phyloP scores from a whole-genome alignment of 2,888 invertebrate genomes.

The Caradrina clavipalpis region DNA sequence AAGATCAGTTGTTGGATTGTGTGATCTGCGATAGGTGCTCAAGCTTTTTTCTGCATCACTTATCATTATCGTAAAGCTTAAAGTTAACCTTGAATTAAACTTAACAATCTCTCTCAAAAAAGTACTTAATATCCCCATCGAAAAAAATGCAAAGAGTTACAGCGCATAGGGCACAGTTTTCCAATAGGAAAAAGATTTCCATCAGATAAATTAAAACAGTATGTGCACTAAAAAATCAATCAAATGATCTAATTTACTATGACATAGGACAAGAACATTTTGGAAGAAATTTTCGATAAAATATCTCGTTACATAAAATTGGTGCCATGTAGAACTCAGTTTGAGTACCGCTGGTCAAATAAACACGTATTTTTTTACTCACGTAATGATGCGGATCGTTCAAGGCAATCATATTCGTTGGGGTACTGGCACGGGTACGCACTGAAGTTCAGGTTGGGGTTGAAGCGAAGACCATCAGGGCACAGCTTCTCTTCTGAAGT shows the following conservation, averaged over 20 bases:
- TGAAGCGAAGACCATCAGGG: conserved; percentile 95
- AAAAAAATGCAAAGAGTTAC: not conserved
- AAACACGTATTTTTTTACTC: conserved; percentile 75
- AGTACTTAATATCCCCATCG: not conserved
- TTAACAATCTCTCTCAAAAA: not conserved
- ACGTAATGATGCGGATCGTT: conserved; percentile 93
- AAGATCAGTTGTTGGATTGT: conserved; percentile 24
- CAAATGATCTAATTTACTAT: too few relatives aligned
- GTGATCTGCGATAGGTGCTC: not conserved
- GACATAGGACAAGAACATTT: not conserved
- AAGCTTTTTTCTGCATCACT: conserved; percentile 1
- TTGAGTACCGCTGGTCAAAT: not conserved
- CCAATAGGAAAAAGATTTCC: too few relatives aligned
- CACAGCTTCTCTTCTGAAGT: conserved; percentile 94
- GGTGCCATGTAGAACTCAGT: not conserved
- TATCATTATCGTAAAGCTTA: not conserved
- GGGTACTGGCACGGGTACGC: conserved; percentile 96
- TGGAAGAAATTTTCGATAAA: not conserved
- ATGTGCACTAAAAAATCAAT: too few relatives aligned
- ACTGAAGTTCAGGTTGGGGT: conserved; percentile 92
- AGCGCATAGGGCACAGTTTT: too few relatives aligned
- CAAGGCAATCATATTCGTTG: conserved; percentile 94
- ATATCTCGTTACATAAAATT: not conserved
- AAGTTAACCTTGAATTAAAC: too few relatives aligned
- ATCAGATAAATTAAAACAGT: too few relatives aligned